Conservation (phyloP, 2,797 vertebrate species). For the Mareca penelope region DNA sequence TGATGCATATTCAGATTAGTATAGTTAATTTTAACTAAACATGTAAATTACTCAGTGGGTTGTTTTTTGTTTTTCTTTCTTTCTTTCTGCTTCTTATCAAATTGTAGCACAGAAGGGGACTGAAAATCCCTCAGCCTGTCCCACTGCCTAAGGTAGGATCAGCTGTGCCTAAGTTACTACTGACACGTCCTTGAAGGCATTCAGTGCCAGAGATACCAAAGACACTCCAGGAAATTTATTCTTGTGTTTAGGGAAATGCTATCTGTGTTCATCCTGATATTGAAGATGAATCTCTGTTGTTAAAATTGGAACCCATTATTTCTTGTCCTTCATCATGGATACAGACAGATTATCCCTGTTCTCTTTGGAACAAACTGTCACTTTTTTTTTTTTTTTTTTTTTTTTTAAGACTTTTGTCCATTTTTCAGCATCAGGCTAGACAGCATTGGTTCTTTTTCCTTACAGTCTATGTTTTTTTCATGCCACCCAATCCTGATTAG, state of each 20-base stretch:
- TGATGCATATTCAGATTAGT: constrained; percentile 13
- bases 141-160: not conserved
- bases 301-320: not conserved
- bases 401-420: not conserved
- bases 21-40: constrained; percentile 38
- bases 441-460: not conserved
- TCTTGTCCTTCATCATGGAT: not conserved
- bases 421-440: not conserved
- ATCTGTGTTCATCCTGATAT: not conserved
- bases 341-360: not conserved
- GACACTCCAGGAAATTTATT: not conserved
- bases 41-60: not conserved
- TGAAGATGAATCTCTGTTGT: not conserved
- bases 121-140: not conserved
- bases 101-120: not conserved
- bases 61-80: not conserved
- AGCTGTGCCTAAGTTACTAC: not conserved
- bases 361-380: not conserved
- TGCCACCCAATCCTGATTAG: not conserved
- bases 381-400: not conserved
- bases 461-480: not conserved
- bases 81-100: not conserved
- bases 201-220: not conserved
- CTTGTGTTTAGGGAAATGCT: not conserved
- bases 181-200: not conserved